A percentile compares a stretch with the other conserved stretches of the same genome.
These are phyloP conservation scores for Halocaridina rubra DNA, from an alignment of 2,888 invertebrate species.

Conservation along the genomic window DNA sequence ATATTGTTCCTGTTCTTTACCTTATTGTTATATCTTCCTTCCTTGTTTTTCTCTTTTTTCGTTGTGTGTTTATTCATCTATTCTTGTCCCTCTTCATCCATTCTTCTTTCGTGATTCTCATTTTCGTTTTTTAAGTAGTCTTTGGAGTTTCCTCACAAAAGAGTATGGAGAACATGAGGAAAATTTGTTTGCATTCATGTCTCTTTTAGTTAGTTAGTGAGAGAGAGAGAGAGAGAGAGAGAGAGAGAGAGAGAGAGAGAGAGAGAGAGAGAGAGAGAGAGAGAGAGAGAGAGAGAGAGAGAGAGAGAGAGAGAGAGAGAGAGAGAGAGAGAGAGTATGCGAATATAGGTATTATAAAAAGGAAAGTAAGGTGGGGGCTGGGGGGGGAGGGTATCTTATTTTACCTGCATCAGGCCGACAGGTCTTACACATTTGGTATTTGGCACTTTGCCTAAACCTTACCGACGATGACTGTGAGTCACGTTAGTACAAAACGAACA, in stretches of 20 bases:
- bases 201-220: too few species aligned
- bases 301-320: neutral
- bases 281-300: neutral
- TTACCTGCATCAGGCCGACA: neutral
- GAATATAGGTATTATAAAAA: neutral
- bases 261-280: neutral
- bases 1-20: neutral
- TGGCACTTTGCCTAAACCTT: slow-evolving; percentile 36
- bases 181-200: too few species aligned
- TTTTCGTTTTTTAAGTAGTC: too few species aligned
- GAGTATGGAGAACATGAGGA: too few species aligned
- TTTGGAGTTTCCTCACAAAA: too few species aligned
- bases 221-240: too few species aligned
- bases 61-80: too few species aligned
- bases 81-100: too few species aligned
- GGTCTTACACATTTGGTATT: slow-evolving; percentile 40
- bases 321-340: neutral
- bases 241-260: too few species aligned
- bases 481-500: neutral
- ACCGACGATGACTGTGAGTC: slow-evolving; percentile 40
- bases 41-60: too few species aligned
- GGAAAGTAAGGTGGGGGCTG: neutral
- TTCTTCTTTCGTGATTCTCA: too few species aligned
- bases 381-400: neutral
- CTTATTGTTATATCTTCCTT: too few species aligned